Evolutionary conservation across 2,113 vertebrate species (phyloP).

Genomic region (Dromas ardeola): DNA sequence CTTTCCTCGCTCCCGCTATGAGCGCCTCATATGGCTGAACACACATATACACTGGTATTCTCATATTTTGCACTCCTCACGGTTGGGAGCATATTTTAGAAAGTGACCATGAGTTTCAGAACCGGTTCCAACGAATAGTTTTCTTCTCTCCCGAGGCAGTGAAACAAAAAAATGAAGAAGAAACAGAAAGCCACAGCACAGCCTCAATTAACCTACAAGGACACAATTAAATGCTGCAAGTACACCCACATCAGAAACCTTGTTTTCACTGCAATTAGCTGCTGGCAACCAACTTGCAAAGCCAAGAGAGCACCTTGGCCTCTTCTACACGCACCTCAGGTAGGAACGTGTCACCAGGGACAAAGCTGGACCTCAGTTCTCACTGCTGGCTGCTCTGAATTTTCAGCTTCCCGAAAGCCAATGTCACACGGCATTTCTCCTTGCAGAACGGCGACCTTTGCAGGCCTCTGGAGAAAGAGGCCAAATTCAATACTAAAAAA

Average conservation of each 20-base stretch:
- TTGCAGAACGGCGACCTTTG: not conserved
- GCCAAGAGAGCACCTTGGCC: not conserved
- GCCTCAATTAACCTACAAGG: not conserved
- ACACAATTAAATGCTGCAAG: not conserved
- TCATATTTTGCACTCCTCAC: not conserved
- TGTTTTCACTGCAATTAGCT: not conserved
- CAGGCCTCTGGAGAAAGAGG: not conserved
- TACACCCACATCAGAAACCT: not conserved
- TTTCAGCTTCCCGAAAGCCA: not conserved
- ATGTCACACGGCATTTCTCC: not conserved
- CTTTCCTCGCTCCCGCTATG: not conserved
- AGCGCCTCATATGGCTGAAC: not conserved
- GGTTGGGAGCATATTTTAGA: not conserved
- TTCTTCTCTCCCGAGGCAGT: not conserved
- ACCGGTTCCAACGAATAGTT: not conserved
- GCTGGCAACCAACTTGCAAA: not conserved
- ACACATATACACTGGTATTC: not conserved
- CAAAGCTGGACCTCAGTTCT: not conserved
- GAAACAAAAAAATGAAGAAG: not conserved
- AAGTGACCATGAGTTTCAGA: not conserved
- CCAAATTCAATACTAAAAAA: not conserved
- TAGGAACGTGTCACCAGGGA: not conserved
- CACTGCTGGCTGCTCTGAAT: not conserved
- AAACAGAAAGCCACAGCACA: not conserved
- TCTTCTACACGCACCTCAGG: not conserved